These are phyloP conservation scores for Aphis gossypii DNA, from an alignment of 1,140 invertebrate species.

Conservation along the genomic window DNA sequence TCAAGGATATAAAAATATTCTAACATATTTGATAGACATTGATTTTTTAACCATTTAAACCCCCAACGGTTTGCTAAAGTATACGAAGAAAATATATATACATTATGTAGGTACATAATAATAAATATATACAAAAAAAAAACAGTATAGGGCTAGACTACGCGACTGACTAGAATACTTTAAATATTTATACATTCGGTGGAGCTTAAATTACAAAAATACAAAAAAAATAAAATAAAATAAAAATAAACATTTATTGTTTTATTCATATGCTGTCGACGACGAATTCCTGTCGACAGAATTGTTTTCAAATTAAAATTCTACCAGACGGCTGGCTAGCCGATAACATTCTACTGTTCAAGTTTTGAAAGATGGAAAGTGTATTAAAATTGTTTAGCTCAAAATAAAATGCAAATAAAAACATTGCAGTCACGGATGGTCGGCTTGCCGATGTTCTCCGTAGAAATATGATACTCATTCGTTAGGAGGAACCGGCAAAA, in stretches of 20 bases:
- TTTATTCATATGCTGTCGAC: conserved; percentile 1
- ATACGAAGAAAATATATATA: neutral
- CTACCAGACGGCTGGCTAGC: neutral
- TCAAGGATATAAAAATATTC: neutral
- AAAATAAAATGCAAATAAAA: conserved; percentile 3
- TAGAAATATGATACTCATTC: neutral
- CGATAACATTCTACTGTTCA: neutral
- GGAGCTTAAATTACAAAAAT: neutral
- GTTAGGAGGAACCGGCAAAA: neutral
- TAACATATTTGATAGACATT: neutral
- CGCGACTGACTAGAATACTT: neutral
- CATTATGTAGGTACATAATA: neutral
- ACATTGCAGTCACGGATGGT: neutral
- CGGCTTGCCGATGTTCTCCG: neutral
- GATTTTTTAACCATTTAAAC: neutral
- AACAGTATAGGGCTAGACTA: neutral
- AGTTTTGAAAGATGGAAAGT: neutral
- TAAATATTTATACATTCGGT: neutral
- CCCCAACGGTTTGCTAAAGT: neutral
- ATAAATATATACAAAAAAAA: neutral
- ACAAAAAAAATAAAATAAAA: neutral
- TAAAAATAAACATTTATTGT: neutral
- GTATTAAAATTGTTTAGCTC: neutral
- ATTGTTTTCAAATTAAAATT: conserved; percentile 12
- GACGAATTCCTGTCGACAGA: neutral